Base-by-base conservation (phyloP, 2,113 vertebrate species). In the Struthidea cinerea region DNA sequence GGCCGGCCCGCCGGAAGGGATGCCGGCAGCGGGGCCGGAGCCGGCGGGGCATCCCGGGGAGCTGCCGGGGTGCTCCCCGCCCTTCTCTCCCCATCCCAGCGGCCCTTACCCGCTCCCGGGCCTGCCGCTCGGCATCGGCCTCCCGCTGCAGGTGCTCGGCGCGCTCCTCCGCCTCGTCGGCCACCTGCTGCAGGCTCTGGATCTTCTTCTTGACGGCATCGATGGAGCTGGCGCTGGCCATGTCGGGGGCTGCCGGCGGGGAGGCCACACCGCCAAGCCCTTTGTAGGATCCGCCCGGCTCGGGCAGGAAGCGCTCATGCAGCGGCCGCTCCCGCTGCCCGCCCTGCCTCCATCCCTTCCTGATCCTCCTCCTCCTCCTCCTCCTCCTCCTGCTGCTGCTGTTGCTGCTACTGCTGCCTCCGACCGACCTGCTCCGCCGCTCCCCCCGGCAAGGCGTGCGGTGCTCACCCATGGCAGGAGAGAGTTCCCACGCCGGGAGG, bases 121-220 rank as follows among this genome's bases (percentile, higher is more conserved):
- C 97, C 94, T 98, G 97, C 75, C 98, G 96, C 97, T 99, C 98
- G 56, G 65, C 75, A 95, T 98, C 98, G 88, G 97, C 97, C 96
- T 99, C 98, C 67, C 85, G 90, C 96, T 98, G 98, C 65, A 98
- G 95, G 46, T 93, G 44, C 52, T 98, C 98, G n/a, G 98, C 98
- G 13, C 98, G 97, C 26, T 98, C 98, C 94, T 98, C 98, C 18
- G 98, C 98, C 56, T 98, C 98, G 56, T 98, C 98, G 26, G 98
- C 98, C 79, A 96, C 97, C 76, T 98, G 98, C 94, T 99, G 99
- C 92, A 99, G 97, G 6, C 63, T 97, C 95, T 98, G 98, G 67
- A 99, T 99, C 93, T 99, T 99, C 83, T 97, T 98, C 52, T 98
- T 98, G 76, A 99, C 98, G 8, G 98, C 95, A 16, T 99, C 98